Base-by-base conservation (phyloP, 2,797 vertebrate genomes). In the Pseudochirops cupreus region DNA sequence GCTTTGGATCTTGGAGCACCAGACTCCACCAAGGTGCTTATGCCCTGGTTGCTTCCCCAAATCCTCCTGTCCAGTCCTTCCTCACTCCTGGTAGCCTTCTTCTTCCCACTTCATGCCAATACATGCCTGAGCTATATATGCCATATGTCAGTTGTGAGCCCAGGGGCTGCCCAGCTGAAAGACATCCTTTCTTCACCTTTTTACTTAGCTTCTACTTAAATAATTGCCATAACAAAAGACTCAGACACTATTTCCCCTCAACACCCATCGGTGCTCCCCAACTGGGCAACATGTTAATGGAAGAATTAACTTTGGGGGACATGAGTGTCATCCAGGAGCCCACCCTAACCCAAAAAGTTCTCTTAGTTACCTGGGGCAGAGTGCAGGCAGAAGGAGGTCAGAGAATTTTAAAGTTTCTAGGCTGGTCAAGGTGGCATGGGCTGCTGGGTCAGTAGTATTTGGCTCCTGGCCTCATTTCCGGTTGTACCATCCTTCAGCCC, bases 381-480 rank as follows among this genome's bases (percentile, higher is more conserved):
- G 57, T 82, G 14, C 3, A 56, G 46, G 0, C 11, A 74, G 52
- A 90, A 1, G 56, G 0, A 46, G 90, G 87, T 26, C 91, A 0
- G 39, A 9, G 1, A 92, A 95, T 96, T 96, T 94, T 96, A 97
- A 92, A 31, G 67, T 59, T 91, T 1, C 31, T 10, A 90, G 6
- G n/a, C 95, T 0, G 1, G 53, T 1, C 95, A 16, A 91, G 29
- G 46, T 0, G 50, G 33, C 18, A 7, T 89, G 4, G 89, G 14
- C 33, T 0, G 26, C 97, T 90, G 97, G 98, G 92, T 95, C 91
- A 39, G 96, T 96, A 97, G 92, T 55, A 54, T 50, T 96, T 93
- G 98, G 98, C 98, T 97, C 87, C 95, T 62, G 52, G 98, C 97
- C 97, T 96, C 95, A 94, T 98, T 99, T 98, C 98, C 98, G 97